These are phyloP conservation scores for Serranus cabrilla DNA, from an alignment of 2,797 vertebrate genomes.

Conservation along the genomic window DNA sequence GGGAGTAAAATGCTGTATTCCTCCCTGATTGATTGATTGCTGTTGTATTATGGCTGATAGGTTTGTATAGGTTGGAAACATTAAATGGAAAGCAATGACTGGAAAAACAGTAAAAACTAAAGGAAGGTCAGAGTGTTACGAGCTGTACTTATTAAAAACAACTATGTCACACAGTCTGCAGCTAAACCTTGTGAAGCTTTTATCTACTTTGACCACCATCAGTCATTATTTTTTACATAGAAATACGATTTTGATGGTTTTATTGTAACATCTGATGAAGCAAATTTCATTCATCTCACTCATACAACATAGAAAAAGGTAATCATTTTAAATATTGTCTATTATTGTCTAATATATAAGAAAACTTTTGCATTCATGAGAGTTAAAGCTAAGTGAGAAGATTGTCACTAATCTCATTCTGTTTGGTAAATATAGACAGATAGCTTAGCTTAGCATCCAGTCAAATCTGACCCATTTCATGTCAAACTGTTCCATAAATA, in stretches of 20 bases:
- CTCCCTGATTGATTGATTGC: constrained; percentile 18
- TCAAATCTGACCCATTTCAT: too few relatives aligned
- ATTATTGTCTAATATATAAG: too few relatives aligned
- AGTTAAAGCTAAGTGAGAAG: too few relatives aligned
- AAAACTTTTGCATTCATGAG: neutral
- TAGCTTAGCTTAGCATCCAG: neutral
- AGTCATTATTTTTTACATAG: neutral
- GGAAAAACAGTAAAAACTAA: neutral
- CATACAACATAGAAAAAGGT: neutral
- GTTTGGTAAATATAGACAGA: neutral
- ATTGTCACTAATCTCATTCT: too few relatives aligned
- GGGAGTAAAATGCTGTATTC: constrained; percentile 19
- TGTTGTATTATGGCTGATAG: constrained; percentile 6
- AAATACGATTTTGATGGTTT: neutral
- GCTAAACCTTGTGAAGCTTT: neutral
- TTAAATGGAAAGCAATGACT: neutral
- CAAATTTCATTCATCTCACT: neutral
- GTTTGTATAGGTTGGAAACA: constrained; percentile 9
- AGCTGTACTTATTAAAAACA: neutral
- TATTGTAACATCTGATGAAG: neutral
- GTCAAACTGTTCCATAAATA: too few relatives aligned
- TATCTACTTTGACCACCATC: neutral
- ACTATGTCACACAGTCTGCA: neutral
- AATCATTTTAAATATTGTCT: neutral
- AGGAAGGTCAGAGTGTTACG: neutral